Conservation (phyloP, 2,888 invertebrate genomes). For the Toxonevra muliebris region DNA sequence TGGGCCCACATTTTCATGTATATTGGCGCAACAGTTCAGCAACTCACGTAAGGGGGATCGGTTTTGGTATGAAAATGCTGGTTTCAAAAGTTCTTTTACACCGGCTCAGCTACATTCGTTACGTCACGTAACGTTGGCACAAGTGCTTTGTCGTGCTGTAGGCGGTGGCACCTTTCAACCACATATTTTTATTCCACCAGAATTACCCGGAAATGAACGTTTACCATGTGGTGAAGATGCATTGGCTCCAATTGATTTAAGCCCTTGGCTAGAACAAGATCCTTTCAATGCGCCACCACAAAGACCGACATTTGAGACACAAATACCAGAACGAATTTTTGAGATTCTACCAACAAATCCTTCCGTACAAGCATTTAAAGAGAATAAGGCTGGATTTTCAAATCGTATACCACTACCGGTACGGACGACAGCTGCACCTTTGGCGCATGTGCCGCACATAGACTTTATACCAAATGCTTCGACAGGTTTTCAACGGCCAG, state of each 20-base stretch:
- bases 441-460: slow-evolving; percentile 42
- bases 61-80: slow-evolving; percentile 86
- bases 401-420: slow-evolving; percentile 45
- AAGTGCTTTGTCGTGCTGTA: slow-evolving; percentile 68
- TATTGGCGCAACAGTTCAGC: slow-evolving; percentile 86
- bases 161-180: slow-evolving; percentile 65
- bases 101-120: slow-evolving; percentile 80
- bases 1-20: slow-evolving; percentile 88
- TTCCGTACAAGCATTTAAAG: slow-evolving; percentile 40
- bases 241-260: slow-evolving; percentile 57
- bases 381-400: slow-evolving; percentile 53
- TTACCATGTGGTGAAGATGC: slow-evolving; percentile 56
- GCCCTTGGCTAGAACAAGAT: slow-evolving; percentile 63
- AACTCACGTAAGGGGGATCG: slow-evolving; percentile 81
- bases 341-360: slow-evolving; percentile 38
- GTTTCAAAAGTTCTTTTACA: slow-evolving; percentile 78
- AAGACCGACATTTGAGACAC: slow-evolving; percentile 30
- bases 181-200: slow-evolving; percentile 61
- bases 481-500: slow-evolving; percentile 50
- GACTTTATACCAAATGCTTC: slow-evolving; percentile 51
- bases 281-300: slow-evolving; percentile 49
- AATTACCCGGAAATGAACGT: slow-evolving; percentile 58
- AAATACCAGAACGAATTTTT: slow-evolving; percentile 46
- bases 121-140: slow-evolving; percentile 75
- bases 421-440: slow-evolving; percentile 8